Evolutionary conservation across 2,797 vertebrate genomes (phyloP).

Genomic region (Spatula clypeata): DNA sequence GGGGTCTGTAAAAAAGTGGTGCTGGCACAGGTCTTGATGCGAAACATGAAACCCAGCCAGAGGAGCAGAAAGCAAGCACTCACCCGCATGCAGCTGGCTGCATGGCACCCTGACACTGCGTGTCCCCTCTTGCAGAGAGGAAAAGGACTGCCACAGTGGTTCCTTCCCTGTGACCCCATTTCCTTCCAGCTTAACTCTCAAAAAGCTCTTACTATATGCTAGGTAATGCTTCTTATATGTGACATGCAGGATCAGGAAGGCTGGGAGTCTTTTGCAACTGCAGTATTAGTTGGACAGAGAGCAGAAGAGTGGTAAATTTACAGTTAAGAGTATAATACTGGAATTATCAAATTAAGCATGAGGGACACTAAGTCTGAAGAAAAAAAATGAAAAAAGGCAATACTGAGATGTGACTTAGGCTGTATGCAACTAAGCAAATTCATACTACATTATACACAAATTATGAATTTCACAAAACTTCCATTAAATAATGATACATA

Average conservation of each 20-base stretch:
- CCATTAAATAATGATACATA: not conserved
- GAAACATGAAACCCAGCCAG: not conserved
- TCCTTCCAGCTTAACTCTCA: accelerated
- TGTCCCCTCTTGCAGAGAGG: not conserved
- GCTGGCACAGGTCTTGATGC: not conserved
- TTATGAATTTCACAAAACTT: not conserved
- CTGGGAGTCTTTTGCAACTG: not conserved
- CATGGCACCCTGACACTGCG: accelerated
- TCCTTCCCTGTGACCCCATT: not conserved
- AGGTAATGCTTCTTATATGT: accelerated
- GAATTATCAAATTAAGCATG: not conserved
- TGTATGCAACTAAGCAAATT: not conserved
- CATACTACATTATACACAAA: not conserved
- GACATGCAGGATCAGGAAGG: not conserved
- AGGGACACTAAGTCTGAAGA: not conserved
- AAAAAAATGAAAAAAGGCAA: not conserved
- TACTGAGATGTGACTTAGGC: not conserved
- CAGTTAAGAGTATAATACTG: not conserved
- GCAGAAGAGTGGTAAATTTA: not conserved
- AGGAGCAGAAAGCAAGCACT: not conserved
- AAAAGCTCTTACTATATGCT: accelerated
- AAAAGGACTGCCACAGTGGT: accelerated
- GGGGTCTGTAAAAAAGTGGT: not conserved
- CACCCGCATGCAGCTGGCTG: not conserved
- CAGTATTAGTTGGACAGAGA: not conserved